phyloP scores from a whole-genome alignment of 92 coral and sea anemone species.

The Nematostella vectensis region DNA sequence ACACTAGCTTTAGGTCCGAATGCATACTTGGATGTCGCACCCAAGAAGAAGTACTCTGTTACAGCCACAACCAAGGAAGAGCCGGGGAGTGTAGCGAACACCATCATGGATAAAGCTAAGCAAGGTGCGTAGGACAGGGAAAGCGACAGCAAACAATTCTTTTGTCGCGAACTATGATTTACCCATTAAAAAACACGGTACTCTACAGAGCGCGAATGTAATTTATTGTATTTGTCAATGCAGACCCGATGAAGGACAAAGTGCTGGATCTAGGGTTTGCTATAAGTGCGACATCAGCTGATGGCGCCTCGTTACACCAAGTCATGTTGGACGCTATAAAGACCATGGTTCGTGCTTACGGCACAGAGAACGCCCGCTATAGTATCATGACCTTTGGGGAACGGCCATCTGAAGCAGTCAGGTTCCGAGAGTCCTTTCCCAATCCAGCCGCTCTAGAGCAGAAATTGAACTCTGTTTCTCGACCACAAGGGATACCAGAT shows the following conservation, averaged over 20 bases:
- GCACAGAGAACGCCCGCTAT: slow-evolving; percentile 48
- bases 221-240: neutral
- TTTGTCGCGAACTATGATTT: too few species aligned
- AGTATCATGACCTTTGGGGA: slow-evolving; percentile 44
- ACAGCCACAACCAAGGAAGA: slow-evolving; percentile 16
- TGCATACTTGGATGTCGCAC: slow-evolving; percentile 15
- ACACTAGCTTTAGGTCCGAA: slow-evolving; percentile 24
- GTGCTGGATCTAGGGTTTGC: slow-evolving; percentile 62
- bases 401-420: slow-evolving; percentile 7
- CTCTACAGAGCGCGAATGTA: too few species aligned
- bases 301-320: slow-evolving; percentile 26
- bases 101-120: slow-evolving; percentile 15
- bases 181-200: too few species aligned
- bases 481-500: slow-evolving; percentile 5
- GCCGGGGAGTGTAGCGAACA: slow-evolving; percentile 10
- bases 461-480: slow-evolving; percentile 10
- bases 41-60: slow-evolving; percentile 13
- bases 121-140: slow-evolving; percentile 20
- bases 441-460: slow-evolving; percentile 10
- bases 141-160: neutral
- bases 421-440: slow-evolving; percentile 19
- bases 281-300: slow-evolving; percentile 50
- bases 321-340: slow-evolving; percentile 52
- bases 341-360: slow-evolving; percentile 51
- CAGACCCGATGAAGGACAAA: slow-evolving; percentile 35